Conservation (phyloP, 2,888 invertebrate species). For the Congeria kusceri region DNA sequence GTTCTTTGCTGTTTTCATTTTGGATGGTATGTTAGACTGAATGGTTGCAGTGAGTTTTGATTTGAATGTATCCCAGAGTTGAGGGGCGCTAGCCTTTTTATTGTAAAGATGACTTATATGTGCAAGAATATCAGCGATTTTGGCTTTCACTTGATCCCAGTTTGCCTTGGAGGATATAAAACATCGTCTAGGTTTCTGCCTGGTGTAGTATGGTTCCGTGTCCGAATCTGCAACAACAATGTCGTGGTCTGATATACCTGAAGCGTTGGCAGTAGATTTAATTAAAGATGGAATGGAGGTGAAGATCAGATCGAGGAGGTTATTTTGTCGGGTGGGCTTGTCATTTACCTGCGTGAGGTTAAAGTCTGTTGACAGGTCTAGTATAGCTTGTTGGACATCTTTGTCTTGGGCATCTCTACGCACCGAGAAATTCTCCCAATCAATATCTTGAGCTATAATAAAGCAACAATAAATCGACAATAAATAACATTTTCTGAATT, state of each 20-base stretch:
- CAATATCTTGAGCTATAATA: no score
- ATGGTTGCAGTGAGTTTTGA: neutral
- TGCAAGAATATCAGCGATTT: neutral
- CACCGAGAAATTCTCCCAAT: neutral
- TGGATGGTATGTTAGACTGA: conserved; percentile 14
- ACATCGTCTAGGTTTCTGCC: conserved; percentile 31
- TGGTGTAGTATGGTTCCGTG: conserved; percentile 34
- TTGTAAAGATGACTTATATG: conserved; percentile 1
- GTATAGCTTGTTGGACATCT: conserved; percentile 32
- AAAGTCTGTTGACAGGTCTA: conserved; percentile 20
- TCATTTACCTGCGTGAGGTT: no score
- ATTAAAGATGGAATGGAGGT: conserved; percentile 44
- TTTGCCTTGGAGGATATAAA: conserved; percentile 39
- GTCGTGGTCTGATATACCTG: conserved; percentile 28
- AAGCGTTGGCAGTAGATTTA: conserved; percentile 20
- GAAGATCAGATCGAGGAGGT: conserved; percentile 38
- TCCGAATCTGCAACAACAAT: conserved; percentile 41
- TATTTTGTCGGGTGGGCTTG: conserved; percentile 31
- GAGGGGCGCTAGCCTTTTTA: neutral
- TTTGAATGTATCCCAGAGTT: conserved; percentile 36
- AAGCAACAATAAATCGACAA: no score
- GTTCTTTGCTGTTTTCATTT: conserved; percentile 15
- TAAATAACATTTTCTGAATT: no score
- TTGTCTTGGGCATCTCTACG: conserved; percentile 1
- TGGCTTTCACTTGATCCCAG: conserved; percentile 17